Percentiles rank a stretch among this genome's conserved stretches.
These are phyloP conservation scores for Anhinga rufa DNA, from an alignment of 2,113 vertebrate species.

Conservation along the genomic window DNA sequence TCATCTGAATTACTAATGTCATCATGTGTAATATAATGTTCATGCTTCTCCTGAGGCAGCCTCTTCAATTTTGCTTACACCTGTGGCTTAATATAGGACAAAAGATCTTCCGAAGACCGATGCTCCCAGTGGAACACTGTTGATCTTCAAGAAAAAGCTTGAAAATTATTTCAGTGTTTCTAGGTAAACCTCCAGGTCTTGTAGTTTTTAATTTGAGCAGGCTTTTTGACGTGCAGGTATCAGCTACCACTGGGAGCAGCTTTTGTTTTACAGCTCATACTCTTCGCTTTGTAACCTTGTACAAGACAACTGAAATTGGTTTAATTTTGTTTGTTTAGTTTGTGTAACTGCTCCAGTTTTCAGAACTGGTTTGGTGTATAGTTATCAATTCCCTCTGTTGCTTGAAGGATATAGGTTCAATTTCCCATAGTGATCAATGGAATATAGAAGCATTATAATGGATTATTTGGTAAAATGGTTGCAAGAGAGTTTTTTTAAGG, in stretches of 20 bases:
- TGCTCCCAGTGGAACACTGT: neutral
- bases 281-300: neutral
- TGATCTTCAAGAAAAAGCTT: conserved; percentile 13
- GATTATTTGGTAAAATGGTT: neutral
- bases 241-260: neutral
- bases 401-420: neutral
- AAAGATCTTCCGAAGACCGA: neutral
- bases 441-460: neutral
- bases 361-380: neutral
- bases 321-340: neutral
- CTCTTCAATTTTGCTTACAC: conserved; percentile 51
- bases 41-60: conserved; percentile 41
- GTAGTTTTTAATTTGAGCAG: conserved; percentile 41
- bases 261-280: neutral
- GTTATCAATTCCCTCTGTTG: neutral
- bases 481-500: neutral
- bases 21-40: conserved; percentile 43
- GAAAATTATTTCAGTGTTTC: conserved; percentile 17
- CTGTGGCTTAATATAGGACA: conserved; percentile 61
- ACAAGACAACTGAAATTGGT: neutral
- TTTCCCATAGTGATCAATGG: neutral
- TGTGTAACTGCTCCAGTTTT: neutral
- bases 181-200: neutral
- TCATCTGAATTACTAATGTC: conserved; percentile 59
- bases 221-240: neutral